Conservation (phyloP, 2,113 vertebrate genomes). For the Trichechus manatus region DNA sequence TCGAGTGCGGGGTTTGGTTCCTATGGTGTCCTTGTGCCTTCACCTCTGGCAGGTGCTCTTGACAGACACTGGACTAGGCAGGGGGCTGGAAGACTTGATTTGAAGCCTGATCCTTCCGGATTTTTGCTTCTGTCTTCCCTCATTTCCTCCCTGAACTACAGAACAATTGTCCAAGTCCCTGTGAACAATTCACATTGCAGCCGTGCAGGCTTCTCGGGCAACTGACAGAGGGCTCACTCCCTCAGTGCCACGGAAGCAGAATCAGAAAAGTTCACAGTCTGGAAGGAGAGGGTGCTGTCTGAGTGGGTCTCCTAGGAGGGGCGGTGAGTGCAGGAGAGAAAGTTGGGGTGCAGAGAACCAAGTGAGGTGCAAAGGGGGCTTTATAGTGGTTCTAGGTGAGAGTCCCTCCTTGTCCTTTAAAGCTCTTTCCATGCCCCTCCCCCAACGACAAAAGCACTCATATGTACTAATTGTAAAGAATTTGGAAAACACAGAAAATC, state of each 20-base stretch:
- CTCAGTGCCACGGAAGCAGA: background rate
- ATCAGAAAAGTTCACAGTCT: no score
- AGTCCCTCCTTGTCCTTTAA: background rate
- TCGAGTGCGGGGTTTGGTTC: fast-evolving
- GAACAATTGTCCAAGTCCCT: background rate
- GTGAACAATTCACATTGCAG: fast-evolving
- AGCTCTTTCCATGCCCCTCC: background rate
- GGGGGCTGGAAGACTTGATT: background rate
- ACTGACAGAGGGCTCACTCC: background rate
- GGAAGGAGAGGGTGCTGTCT: background rate
- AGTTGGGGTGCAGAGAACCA: background rate
- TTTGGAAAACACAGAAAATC: background rate
- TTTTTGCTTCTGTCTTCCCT: background rate
- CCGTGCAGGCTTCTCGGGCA: background rate
- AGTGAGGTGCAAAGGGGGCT: background rate
- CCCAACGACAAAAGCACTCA: background rate
- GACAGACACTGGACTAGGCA: background rate
- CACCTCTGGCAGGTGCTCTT: background rate
- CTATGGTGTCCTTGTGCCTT: no score
- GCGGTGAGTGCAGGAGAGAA: background rate
- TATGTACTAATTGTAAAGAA: background rate
- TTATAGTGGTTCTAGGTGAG: background rate
- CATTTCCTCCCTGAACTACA: background rate
- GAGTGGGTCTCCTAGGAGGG: background rate
- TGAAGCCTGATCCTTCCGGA: background rate